A percentile compares a stretch with the other conserved stretches of the same genome.
phyloP scores from a whole-genome alignment of 1,140 invertebrate genomes.

The Glossosoma conforme region DNA sequence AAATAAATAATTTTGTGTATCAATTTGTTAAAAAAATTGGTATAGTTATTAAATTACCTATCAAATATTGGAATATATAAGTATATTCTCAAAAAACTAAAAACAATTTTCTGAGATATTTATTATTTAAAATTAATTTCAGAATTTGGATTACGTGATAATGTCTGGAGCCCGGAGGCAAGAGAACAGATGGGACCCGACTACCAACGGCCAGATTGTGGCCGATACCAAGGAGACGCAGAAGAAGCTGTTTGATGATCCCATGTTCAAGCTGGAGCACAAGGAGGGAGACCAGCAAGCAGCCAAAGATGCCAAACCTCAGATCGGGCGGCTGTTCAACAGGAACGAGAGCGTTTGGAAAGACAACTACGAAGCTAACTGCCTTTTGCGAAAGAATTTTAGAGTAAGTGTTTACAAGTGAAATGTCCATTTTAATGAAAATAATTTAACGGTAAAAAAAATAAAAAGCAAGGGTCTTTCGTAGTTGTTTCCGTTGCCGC shows the following conservation, averaged over 20 bases:
- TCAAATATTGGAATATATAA: too few species aligned
- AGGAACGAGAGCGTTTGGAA: constrained; percentile 76
- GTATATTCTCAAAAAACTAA: neutral
- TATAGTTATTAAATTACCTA: too few species aligned
- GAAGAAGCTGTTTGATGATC: constrained; percentile 84
- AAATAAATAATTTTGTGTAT: too few species aligned
- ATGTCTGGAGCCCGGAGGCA: constrained; percentile 91
- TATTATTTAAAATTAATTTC: constrained; percentile 36
- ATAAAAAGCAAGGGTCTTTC: too few species aligned
- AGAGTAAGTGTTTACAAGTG: too few species aligned
- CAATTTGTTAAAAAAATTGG: neutral
- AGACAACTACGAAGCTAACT: constrained; percentile 89
- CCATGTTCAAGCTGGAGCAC: constrained; percentile 96
- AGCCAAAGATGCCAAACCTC: constrained; percentile 64
- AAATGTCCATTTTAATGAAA: too few species aligned
- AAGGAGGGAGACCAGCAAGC: constrained; percentile 73
- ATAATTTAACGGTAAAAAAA: too few species aligned
- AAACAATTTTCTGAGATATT: neutral
- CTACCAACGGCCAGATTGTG: constrained; percentile 91
- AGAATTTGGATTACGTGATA: constrained; percentile 98
- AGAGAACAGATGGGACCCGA: constrained; percentile 97
- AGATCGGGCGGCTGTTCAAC: constrained; percentile 68
- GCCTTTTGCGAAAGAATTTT: constrained; percentile 73
- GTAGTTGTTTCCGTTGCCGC: too few species aligned
- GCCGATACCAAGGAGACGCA: constrained; percentile 86